A percentile compares a stretch with the other conserved stretches of the same genome.
phyloP scores from a whole-genome alignment of 2,888 invertebrate species.

The Blera fallax region DNA sequence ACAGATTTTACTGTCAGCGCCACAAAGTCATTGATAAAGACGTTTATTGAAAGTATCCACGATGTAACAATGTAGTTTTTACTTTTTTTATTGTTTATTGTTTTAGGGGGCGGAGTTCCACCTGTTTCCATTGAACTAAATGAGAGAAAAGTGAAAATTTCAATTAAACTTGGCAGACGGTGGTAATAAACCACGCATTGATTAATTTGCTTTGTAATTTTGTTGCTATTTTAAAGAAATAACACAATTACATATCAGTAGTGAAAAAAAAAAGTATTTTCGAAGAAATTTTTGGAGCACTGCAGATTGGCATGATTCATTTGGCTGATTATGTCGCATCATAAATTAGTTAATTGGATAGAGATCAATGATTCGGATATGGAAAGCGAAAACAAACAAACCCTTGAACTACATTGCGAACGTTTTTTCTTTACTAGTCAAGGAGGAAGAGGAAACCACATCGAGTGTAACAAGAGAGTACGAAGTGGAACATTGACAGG shows the following conservation, averaged over 20 bases:
- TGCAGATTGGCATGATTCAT: neutral
- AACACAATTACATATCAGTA: too few species aligned
- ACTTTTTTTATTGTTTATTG: neutral
- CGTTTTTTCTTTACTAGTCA: too few species aligned
- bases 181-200: constrained; percentile 23
- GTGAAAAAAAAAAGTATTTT: too few species aligned
- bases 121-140: constrained; percentile 5
- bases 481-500: neutral
- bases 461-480: neutral
- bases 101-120: constrained; percentile 21
- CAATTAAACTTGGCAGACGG: constrained; percentile 15
- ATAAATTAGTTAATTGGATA: constrained; percentile 12
- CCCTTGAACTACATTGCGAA: neutral
- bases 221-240: neutral
- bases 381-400: too few species aligned
- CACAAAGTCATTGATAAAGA: constrained; percentile 41
- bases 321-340: neutral
- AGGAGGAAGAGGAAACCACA: neutral
- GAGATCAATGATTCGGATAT: neutral
- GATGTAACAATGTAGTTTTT: neutral
- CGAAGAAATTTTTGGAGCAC: constrained; percentile 22
- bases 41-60: constrained; percentile 12
- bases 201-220: neutral
- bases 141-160: constrained; percentile 33
- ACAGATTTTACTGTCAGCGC: constrained; percentile 47